Evolutionary conservation across 2,888 invertebrate genomes (phyloP).

Genomic region (Auanema freiburgensis): DNA sequence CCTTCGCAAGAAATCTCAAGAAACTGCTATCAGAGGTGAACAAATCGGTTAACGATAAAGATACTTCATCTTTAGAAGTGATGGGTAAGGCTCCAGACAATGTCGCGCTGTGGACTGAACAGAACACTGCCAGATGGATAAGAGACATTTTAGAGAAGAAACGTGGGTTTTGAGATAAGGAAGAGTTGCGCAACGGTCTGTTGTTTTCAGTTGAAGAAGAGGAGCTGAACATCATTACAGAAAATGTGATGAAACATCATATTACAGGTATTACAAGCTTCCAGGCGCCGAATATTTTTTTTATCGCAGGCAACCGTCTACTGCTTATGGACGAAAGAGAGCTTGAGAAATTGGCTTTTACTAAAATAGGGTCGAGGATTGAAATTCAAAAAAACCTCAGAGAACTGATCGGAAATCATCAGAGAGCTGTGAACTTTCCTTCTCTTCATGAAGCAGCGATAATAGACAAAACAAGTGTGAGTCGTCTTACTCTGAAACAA

Average conservation of each 20-base stretch:
- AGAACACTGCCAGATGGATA: conserved; percentile 51
- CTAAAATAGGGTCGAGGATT: conserved; percentile 30
- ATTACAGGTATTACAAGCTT: no score
- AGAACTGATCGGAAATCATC: conserved; percentile 25
- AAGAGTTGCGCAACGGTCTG: background rate
- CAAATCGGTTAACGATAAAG: no score
- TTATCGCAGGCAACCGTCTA: conserved; percentile 36
- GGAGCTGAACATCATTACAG: background rate
- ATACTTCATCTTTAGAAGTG: no score
- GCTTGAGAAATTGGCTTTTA: conserved; percentile 48
- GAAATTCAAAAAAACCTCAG: conserved; percentile 32
- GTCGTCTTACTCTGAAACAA: conserved; percentile 2
- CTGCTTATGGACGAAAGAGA: conserved; percentile 51
- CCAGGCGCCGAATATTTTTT: no score
- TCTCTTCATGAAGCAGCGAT: conserved; percentile 30
- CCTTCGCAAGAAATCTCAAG: conserved; percentile 31
- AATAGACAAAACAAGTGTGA: conserved; percentile 27
- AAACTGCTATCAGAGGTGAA: conserved; percentile 23
- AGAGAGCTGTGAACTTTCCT: conserved; percentile 31
- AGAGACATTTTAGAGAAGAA: conserved; percentile 28
- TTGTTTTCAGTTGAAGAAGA: conserved; percentile 12
- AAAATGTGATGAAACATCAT: background rate
- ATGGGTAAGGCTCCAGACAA: conserved; percentile 33
- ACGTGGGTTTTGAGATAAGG: conserved; percentile 15
- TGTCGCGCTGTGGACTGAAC: conserved; percentile 50